phyloP scores from a whole-genome alignment of 2,797 vertebrate species.

The Myiotriccus ornatus region DNA sequence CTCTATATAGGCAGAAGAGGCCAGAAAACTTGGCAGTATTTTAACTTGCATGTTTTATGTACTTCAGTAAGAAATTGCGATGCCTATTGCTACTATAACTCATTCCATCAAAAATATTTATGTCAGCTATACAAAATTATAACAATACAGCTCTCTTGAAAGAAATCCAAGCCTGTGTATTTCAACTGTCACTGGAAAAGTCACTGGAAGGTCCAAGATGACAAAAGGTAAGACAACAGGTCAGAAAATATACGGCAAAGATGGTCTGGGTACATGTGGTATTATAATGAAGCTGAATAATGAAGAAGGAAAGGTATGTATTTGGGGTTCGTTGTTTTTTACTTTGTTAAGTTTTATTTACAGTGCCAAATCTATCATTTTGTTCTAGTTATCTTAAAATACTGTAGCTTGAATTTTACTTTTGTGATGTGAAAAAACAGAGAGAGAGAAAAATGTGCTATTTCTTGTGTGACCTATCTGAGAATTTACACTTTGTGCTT shows the following conservation, averaged over 20 bases:
- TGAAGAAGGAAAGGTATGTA: neutral
- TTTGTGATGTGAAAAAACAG: neutral
- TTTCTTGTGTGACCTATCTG: neutral
- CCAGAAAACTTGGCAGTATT: conserved; percentile 16
- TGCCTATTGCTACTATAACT: conserved; percentile 17
- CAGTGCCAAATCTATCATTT: neutral
- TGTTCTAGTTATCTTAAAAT: neutral
- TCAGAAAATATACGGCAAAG: neutral
- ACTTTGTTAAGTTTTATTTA: neutral
- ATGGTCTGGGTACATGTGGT: neutral
- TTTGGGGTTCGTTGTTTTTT: neutral
- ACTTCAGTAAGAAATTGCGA: conserved; percentile 32
- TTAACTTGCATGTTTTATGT: conserved; percentile 35
- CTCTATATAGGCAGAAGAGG: neutral
- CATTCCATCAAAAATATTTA: conserved; percentile 56
- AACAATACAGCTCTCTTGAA: conserved; percentile 7
- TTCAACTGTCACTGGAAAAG: neutral
- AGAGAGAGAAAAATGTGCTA: neutral
- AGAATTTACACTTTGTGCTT: conserved; percentile 5
- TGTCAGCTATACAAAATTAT: conserved; percentile 16
- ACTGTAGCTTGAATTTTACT: neutral
- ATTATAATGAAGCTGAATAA: neutral
- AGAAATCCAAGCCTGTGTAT: neutral
- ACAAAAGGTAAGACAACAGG: neutral
- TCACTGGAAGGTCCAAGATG: neutral